Base-by-base conservation (phyloP, 1,140 invertebrate genomes). In the Diplogasteroides magnus region DNA sequence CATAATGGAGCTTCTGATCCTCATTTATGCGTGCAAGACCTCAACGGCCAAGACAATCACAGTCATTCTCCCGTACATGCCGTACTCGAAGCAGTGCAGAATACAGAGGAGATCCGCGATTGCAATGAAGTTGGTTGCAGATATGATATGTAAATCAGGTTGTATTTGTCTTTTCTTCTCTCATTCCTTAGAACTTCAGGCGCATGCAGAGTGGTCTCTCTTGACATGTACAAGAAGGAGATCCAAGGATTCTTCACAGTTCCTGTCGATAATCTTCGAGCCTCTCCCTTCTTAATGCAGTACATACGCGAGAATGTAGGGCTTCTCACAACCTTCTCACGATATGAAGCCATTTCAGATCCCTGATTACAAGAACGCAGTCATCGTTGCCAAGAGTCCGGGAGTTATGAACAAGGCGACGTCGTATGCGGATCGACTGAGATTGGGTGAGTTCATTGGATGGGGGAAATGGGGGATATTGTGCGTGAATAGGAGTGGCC, bases 201-300 rank as follows among this genome's bases (percentile, higher is more conserved):
- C 32, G 73, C 73, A n/a, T 56, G 64, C 19, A 58, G 73, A 6
- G 37, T 74, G 23, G 73, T 74, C 67, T 98, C 96, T 0, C 95
- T 99, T 91, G 96, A 99, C 86, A 86, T 99, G 13, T 96, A 98
- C 85, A 93, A 97, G 82, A 98, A 98, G 83, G 96, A 98, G 86
- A 97, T 98, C 74, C 96, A 98, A 85, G 96, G 95, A 28, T 99
- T 98, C 84, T 99, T 98, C 84, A 93, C 97, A 78, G 93, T 94
- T 84, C 95, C 96, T 14, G 94, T 99, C 0, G 96, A 99, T 84
- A 99, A 99, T 86, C 87, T 99, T 60, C 86, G 96, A 83, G 94
- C 96, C 31, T 98, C 94, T 68, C 94, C 95, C 64, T 99, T 98
- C 84, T 87, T 99, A 29, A 86, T 98, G 65, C 93, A 98, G 79